Evolutionary conservation across 2,888 invertebrate species (phyloP).

Genomic region (Drosophila siamana): DNA sequence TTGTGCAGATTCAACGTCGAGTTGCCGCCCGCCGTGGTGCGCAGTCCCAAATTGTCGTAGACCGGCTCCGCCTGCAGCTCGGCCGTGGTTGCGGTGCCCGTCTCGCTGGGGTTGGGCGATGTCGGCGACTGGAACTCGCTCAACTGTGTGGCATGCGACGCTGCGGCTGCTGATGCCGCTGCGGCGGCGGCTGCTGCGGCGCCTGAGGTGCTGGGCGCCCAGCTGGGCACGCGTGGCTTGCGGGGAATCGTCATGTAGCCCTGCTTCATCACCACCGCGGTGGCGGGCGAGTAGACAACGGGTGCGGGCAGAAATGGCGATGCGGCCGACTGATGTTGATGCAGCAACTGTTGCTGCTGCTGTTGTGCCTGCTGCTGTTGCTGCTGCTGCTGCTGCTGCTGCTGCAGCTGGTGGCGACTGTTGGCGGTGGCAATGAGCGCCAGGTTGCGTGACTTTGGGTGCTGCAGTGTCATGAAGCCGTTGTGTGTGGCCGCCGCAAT

Average conservation of each 20-base stretch:
- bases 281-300: conserved; percentile 87
- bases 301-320: conserved; percentile 91
- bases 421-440: conserved; percentile 82
- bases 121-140: conserved; percentile 84
- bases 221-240: conserved; percentile 92
- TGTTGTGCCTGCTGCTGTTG: conserved; percentile 77
- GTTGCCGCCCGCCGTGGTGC: conserved; percentile 95
- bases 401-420: conserved; percentile 86
- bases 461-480: conserved; percentile 92
- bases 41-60: conserved; percentile 93
- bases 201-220: conserved; percentile 88
- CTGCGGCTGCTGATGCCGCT: conserved; percentile 11
- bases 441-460: conserved; percentile 87
- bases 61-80: conserved; percentile 91
- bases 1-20: conserved; percentile 92
- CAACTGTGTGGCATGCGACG: conserved; percentile 83
- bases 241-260: conserved; percentile 95
- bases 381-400: conserved; percentile 81
- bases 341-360: conserved; percentile 62
- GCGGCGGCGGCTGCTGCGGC: conserved; percentile 49
- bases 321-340: conserved; percentile 84
- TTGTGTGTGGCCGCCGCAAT: conserved; percentile 86
- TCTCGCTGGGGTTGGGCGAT: conserved; percentile 84
- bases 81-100: conserved; percentile 86
- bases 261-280: conserved; percentile 87